phyloP scores from a whole-genome alignment of 2,888 invertebrate genomes.

The Eilema sororculum region DNA sequence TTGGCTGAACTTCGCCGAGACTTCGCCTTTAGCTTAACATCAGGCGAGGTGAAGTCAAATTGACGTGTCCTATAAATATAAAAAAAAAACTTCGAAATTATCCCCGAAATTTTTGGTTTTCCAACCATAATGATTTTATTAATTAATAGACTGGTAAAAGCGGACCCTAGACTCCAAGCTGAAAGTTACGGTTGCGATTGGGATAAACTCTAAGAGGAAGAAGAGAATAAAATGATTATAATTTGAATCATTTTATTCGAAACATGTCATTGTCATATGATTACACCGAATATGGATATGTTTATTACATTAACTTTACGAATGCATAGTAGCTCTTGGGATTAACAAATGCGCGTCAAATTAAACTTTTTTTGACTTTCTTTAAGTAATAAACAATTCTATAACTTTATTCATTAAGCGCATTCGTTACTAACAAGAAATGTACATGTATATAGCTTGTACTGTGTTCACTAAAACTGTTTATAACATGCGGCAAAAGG shows the following conservation, averaged over 20 bases:
- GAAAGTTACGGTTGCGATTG: no score
- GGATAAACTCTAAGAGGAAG: no score
- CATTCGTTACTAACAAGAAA: constrained; percentile 10
- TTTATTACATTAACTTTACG: neutral
- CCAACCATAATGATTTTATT: no score
- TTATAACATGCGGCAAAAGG: constrained; percentile 87
- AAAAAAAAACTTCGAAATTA: no score
- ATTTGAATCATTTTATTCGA: neutral
- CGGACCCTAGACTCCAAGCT: no score
- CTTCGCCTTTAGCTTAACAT: no score
- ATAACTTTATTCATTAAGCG: neutral
- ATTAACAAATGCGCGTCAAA: neutral
- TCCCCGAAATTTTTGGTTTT: no score
- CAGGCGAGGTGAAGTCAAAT: no score
- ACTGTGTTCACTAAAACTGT: constrained; percentile 72
- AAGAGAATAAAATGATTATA: neutral
- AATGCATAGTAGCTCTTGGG: neutral
- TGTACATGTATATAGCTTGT: constrained; percentile 77
- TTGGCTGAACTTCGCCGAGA: no score
- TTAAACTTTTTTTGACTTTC: neutral
- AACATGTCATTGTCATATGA: constrained; percentile 12
- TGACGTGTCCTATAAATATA: no score
- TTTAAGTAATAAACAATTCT: neutral
- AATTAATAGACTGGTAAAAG: no score
- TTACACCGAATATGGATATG: constrained; percentile 28